phyloP scores from a whole-genome alignment of 1,140 invertebrate genomes.

The Drosophila neocordata region DNA sequence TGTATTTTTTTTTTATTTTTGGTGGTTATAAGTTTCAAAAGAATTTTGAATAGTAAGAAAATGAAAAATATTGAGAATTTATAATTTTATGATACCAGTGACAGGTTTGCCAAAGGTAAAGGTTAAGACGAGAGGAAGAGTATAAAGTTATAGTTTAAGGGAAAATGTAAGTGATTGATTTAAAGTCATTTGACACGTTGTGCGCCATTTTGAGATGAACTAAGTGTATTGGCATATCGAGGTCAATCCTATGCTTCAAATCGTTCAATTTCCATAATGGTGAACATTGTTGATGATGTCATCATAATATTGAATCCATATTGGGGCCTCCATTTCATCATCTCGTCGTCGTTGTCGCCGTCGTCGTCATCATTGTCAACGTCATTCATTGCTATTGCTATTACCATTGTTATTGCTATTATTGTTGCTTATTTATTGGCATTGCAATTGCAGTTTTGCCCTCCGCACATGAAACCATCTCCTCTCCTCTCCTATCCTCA shows the following conservation, averaged over 20 bases:
- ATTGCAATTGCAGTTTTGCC: slow-evolving; percentile 60
- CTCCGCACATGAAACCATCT: slow-evolving; percentile 6
- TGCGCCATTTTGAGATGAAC: slow-evolving; percentile 5
- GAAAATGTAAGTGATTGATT: not conserved
- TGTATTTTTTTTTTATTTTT: not conserved
- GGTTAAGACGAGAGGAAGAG: not conserved
- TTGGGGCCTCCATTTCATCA: slow-evolving; percentile 37
- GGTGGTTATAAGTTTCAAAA: not conserved
- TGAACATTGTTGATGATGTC: slow-evolving; percentile 11
- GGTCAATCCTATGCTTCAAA: not conserved
- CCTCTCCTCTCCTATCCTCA: not conserved
- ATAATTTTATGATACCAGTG: not conserved
- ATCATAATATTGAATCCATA: slow-evolving; percentile 9
- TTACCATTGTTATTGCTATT: slow-evolving; percentile 27
- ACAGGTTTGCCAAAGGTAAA: not conserved
- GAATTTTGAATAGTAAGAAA: not conserved
- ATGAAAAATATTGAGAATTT: not conserved
- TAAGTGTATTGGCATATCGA: not conserved
- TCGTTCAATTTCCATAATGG: not conserved
- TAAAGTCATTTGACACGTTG: not conserved
- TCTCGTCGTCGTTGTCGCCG: not conserved
- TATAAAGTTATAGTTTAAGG: not conserved
- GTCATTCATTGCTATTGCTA: slow-evolving; percentile 46
- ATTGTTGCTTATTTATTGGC: slow-evolving; percentile 44
- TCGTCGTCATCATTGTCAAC: slow-evolving; percentile 54